Evolutionary conservation across 53 echinoderm and acorn worm species (phyloP), one percentile per base, ranked within the genome.

Genomic region (Astropecten irregularis): DNA sequence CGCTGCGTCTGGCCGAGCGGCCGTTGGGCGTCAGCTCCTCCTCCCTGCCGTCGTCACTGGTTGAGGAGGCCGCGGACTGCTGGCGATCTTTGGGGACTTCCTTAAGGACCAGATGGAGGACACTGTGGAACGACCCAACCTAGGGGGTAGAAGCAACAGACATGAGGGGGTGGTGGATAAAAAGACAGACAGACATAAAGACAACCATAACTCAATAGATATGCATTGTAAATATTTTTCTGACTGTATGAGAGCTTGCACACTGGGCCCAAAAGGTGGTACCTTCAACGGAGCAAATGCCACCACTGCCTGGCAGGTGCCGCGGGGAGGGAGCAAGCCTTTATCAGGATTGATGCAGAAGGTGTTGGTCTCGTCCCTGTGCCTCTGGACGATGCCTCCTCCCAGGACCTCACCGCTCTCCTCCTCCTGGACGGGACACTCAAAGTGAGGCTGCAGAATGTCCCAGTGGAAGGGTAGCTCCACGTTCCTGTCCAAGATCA

Each of bases 401-500:
- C 47, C 62, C 0, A 79, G 35, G 46, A 79, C 34, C 30, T 79
- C 79, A 18, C 79, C 79, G 28, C 39, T 74, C 38, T 74, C 74
- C 18, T 79, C 79, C 28, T 79, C 79, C 0, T 60, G 42, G 40
- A 88, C 85, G 21, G 85, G 46, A 30, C 91, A 91, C 44, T 91
- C 88, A 14, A 94, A 84, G 42, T 85, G 85, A 26, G 93, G 90
- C 35, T 82, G 86, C 48, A 91, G 82, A 2, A 92, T 57, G 52
- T 85, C 76, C 97, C 97, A 97, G 64, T 69, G 88, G 87, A 92
- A 94, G 0, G 97, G 88, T 16, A 97, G 65, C 49, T 88, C 90
- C 19, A 97, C 97, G 52, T 97, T 92, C 9, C 97, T 97, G 83
- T 6, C n/a, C n/a, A n/a, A n/a, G n/a, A n/a, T n/a, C n/a, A n/a